Evolutionary conservation across 2,797 vertebrate genomes (phyloP).

Genomic region (Erpetoichthys calabaricus): DNA sequence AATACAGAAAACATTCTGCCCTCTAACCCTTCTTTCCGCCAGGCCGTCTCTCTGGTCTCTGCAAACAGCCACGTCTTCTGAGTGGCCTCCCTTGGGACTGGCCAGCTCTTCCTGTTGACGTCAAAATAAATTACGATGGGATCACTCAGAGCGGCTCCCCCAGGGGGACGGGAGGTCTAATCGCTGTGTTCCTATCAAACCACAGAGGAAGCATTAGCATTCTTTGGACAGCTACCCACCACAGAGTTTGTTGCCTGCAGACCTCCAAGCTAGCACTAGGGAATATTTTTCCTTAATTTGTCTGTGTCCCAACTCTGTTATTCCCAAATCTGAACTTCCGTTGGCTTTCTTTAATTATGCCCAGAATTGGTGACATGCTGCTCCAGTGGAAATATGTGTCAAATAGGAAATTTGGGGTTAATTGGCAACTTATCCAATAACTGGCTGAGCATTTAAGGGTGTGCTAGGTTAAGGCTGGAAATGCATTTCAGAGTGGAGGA

Average conservation of each 20-base stretch:
- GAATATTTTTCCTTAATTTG: no score
- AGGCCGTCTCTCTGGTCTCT: constrained; percentile 14
- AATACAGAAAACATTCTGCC: constrained; percentile 16
- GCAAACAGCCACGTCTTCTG: background rate
- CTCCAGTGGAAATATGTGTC: no score
- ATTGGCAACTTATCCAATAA: no score
- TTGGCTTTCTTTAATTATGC: no score
- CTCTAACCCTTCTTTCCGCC: constrained; percentile 11
- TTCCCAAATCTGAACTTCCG: no score
- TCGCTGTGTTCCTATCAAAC: constrained; percentile 39
- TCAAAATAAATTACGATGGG: constrained; percentile 50
- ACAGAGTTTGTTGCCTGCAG: constrained; percentile 8
- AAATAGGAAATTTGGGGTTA: no score
- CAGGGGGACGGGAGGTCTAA: constrained; percentile 56
- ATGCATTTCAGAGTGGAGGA: no score
- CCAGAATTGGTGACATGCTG: no score
- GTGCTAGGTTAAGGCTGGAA: no score
- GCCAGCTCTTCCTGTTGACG: constrained; percentile 55
- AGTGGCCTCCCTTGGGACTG: constrained; percentile 32
- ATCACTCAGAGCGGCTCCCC: constrained; percentile 40
- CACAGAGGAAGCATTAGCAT: constrained; percentile 61
- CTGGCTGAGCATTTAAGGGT: no score
- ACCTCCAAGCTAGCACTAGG: no score
- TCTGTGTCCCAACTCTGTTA: no score
- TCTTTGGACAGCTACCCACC: constrained; percentile 35